These are phyloP conservation scores for Larimichthys crocea DNA, from an alignment of 2,113 vertebrate genomes.

Conservation along the genomic window DNA sequence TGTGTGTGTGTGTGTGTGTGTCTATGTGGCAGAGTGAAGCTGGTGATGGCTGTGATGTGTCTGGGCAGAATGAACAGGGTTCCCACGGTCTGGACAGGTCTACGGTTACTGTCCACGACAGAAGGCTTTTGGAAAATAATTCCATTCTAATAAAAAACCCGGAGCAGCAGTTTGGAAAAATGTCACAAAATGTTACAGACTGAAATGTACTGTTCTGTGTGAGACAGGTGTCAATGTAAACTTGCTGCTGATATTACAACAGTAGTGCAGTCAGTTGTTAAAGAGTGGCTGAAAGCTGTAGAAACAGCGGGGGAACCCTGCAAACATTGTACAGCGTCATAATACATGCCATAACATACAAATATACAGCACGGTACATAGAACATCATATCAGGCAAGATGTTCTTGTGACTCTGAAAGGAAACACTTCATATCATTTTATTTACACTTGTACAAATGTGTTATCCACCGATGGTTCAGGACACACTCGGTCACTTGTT, in stretches of 20 bases:
- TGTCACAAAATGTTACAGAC: not conserved
- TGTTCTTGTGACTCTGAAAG: conserved; percentile 70
- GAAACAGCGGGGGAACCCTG: conserved; percentile 34
- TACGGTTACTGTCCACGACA: not conserved
- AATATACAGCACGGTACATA: conserved; percentile 67
- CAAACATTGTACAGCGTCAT: conserved; percentile 44
- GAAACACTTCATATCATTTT: conserved; percentile 52
- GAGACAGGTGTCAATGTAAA: not conserved
- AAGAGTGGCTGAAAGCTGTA: not conserved
- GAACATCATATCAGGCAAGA: conserved; percentile 66
- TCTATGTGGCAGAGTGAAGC: conserved; percentile 36
- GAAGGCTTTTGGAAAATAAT: not conserved
- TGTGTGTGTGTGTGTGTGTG: too few relatives aligned
- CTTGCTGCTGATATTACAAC: not conserved
- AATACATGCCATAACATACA: conserved; percentile 76
- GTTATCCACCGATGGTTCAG: conserved; percentile 58
- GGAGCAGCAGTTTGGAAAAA: conserved; percentile 1
- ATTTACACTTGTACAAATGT: conserved; percentile 65
- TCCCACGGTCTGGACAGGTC: conserved; percentile 7
- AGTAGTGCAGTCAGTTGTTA: not conserved
- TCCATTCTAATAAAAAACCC: not conserved
- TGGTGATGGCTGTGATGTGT: conserved; percentile 54
- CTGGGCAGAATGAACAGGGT: conserved; percentile 53
- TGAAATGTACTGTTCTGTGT: not conserved
- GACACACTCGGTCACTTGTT: conserved; percentile 10